A percentile compares a stretch with the other conserved stretches of the same genome.
Conservation (phyloP, 2,797 vertebrate genomes). For the Hemitrygon akajei region DNA sequence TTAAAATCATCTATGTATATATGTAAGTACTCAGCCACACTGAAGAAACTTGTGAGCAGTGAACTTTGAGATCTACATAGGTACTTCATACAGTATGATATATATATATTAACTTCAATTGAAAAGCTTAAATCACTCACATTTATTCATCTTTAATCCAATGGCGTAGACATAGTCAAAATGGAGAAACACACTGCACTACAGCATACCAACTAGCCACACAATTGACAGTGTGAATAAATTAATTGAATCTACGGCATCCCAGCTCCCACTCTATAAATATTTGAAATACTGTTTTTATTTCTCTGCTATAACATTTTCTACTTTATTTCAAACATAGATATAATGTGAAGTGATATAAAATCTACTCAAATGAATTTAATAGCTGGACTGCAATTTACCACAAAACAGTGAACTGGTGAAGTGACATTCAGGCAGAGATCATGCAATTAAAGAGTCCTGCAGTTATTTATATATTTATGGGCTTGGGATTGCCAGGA, state of each 20-base stretch:
- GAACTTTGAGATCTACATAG: not conserved
- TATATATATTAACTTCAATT: not conserved
- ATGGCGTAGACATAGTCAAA: not conserved
- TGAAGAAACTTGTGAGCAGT: not conserved
- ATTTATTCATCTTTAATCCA: not conserved
- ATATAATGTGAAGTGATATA: not conserved
- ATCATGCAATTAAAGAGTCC: not conserved
- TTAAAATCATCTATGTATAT: not conserved
- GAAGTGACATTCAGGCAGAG: not conserved
- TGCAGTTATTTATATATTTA: not conserved
- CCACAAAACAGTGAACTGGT: not conserved
- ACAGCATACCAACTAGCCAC: not conserved
- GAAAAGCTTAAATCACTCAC: not conserved
- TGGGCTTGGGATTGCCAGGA: no score
- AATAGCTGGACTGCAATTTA: not conserved
- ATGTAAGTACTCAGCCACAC: not conserved
- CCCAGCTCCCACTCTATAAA: not conserved
- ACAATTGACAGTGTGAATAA: not conserved
- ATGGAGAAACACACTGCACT: not conserved
- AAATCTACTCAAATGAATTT: slow-evolving; percentile 13
- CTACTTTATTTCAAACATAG: not conserved
- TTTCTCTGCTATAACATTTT: not conserved
- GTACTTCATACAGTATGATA: not conserved
- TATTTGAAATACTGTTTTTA: not conserved
- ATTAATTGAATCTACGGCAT: not conserved